A percentile compares a stretch with the other conserved stretches of the same genome.
phyloP scores from a whole-genome alignment of 1,140 invertebrate species.

The Achatina immaculata region DNA sequence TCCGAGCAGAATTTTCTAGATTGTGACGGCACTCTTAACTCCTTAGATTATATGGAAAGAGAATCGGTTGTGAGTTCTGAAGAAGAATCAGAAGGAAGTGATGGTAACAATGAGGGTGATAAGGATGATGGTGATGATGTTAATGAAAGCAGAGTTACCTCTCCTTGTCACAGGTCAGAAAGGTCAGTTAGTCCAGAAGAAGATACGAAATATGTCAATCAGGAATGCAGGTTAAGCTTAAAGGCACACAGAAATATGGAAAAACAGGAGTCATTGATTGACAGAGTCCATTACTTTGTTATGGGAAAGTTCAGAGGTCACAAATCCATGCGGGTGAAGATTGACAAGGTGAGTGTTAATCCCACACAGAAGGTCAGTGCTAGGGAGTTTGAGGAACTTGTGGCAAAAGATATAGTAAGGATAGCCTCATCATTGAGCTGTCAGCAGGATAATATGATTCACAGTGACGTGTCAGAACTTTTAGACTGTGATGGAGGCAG shows the following conservation, averaged over 20 bases:
- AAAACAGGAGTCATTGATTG: constrained; percentile 20
- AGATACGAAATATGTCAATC: not conserved
- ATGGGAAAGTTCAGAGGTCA: constrained; percentile 62
- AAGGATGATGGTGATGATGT: constrained; percentile 29
- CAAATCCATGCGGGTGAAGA: constrained; percentile 54
- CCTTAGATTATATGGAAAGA: constrained; percentile 16
- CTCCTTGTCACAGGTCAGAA: not conserved
- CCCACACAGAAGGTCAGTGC: constrained; percentile 47
- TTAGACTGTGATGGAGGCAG: not conserved
- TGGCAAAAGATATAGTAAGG: constrained; percentile 4
- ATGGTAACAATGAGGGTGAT: not conserved
- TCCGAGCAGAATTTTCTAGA: not conserved
- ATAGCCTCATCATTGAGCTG: not conserved
- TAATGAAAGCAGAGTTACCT: not conserved
- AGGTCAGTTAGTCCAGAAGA: not conserved
- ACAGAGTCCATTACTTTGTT: constrained; percentile 58
- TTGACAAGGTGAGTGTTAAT: constrained; percentile 48
- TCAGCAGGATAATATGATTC: not conserved
- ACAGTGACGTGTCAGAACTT: not conserved
- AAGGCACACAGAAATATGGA: not conserved
- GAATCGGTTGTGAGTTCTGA: constrained; percentile 41
- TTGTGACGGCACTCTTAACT: not conserved
- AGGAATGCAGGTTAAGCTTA: not conserved
- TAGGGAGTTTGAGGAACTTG: constrained; percentile 28
- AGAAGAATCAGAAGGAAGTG: constrained; percentile 36